Evolutionary conservation across 2,888 invertebrate genomes (phyloP).

Genomic region (Asteroscopus sphinx): DNA sequence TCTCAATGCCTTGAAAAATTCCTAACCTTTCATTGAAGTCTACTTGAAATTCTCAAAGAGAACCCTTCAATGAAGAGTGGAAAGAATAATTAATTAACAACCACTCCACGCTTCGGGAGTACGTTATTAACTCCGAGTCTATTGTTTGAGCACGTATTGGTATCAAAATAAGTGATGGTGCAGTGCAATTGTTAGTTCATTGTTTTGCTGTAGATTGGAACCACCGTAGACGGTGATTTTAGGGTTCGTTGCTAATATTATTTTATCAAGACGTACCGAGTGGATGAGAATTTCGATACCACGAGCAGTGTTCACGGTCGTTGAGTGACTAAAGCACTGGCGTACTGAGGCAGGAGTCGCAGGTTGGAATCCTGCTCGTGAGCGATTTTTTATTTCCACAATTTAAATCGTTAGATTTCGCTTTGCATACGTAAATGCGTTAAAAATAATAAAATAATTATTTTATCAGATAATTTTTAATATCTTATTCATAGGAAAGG

Average conservation of each 20-base stretch:
- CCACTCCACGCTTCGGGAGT: conserved; percentile 46
- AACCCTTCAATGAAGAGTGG: conserved; percentile 41
- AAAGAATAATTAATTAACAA: conserved; percentile 67
- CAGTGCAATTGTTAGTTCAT: conserved; percentile 4
- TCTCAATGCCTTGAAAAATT: conserved; percentile 1
- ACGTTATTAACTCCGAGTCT: conserved; percentile 46
- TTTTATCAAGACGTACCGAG: neutral
- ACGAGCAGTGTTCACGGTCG: too few relatives aligned
- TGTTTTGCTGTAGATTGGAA: conserved; percentile 14
- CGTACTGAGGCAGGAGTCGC: too few relatives aligned
- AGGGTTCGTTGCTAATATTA: conserved; percentile 1
- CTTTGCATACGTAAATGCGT: too few relatives aligned
- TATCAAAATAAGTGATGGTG: conserved; percentile 25
- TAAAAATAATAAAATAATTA: too few relatives aligned
- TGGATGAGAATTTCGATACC: too few relatives aligned
- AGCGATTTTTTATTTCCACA: too few relatives aligned
- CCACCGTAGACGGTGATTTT: neutral
- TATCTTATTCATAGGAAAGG: too few relatives aligned
- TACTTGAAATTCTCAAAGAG: conserved; percentile 41
- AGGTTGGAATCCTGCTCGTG: too few relatives aligned
- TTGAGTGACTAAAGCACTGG: too few relatives aligned
- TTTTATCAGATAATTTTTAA: too few relatives aligned
- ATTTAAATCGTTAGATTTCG: too few relatives aligned
- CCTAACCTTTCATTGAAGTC: conserved; percentile 39
- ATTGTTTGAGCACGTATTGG: conserved; percentile 71